Evolutionary conservation across 2,113 vertebrate genomes (phyloP), one percentile per base, ranked within the genome.

Genomic region (Sylvilagus bachmani): DNA sequence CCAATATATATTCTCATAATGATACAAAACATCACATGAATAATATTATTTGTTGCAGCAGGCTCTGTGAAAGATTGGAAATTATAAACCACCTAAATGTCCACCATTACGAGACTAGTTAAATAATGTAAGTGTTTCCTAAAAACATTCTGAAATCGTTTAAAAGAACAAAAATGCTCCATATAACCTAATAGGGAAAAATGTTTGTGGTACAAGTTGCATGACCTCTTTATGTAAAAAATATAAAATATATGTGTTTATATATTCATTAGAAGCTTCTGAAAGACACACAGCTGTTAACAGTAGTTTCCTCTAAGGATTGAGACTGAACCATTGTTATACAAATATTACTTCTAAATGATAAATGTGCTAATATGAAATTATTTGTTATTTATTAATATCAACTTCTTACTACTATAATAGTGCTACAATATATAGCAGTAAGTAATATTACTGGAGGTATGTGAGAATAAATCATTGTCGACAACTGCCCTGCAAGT

Each of bases 351-450:
- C 10, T 86, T 91, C 66, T 78, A 79, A 96, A 51, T 33, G 24
- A 85, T 10, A 86, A 83, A 94, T 89, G 6, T 86, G 38, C 51
- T 90, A 1, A 67, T 86, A 51, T 85, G 33, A 92, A 90, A 82
- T 90, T 55, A 79, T 36, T 88, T 96, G 90, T 93, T 82, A 71
- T 29, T 88, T 91, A 85, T 90, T 81, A 89, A 64, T 71, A 85
- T 88, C 29, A 94, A 11, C 38, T 69, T 13, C 24, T 94, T 74
- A 75, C 22, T 86, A 29, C 22, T 90, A 74, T 66, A 36, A 73
- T 74, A 55, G 21, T 21, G 86, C 75, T 67, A 88, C 44, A 44
- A 44, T 44, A 44, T 44, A 44, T 44, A 44, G 44, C 44, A 44
- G 44, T 44, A 44, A 58, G 33, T 17, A 74, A 5, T 86, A 3